Conservation (phyloP, 2,797 vertebrate genomes). For the Microcaecilia unicolor region DNA sequence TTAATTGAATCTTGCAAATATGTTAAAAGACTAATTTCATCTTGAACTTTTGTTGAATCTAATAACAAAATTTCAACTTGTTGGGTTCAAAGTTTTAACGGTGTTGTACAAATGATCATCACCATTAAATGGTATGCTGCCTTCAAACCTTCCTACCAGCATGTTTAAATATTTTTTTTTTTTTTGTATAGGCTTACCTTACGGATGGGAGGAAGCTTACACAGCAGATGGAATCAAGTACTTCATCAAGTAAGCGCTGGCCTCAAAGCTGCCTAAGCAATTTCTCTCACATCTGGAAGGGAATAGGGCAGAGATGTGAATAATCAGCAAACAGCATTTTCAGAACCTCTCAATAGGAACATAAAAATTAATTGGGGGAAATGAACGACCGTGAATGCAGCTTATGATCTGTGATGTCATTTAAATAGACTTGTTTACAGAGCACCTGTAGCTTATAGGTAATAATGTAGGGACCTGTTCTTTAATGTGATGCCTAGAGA, state of each 20-base stretch:
- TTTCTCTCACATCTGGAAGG: slow-evolving; percentile 34
- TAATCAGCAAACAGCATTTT: slow-evolving; percentile 23
- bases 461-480: slow-evolving; percentile 3
- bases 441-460: not conserved
- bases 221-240: slow-evolving; percentile 81
- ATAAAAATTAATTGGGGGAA: slow-evolving; percentile 19
- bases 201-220: slow-evolving; percentile 83
- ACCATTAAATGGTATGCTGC: no score
- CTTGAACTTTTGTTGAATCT: no score
- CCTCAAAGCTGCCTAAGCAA: slow-evolving; percentile 30
- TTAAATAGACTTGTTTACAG: slow-evolving; percentile 1
- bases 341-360: slow-evolving; percentile 14
- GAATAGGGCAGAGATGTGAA: slow-evolving; percentile 21
- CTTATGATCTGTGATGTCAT: slow-evolving; percentile 15
- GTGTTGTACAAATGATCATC: no score
- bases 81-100: no score
- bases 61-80: no score
- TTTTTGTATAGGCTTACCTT: slow-evolving; percentile 67
- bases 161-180: slow-evolving; percentile 10
- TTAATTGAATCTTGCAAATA: no score
- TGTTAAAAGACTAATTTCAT: no score
- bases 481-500: no score
- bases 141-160: not conserved
- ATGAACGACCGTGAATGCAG: slow-evolving; percentile 3
- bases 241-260: slow-evolving; percentile 82